These are phyloP conservation scores for Enteromius treurensis DNA, from an alignment of 2,797 vertebrate genomes.

Conservation along the genomic window DNA sequence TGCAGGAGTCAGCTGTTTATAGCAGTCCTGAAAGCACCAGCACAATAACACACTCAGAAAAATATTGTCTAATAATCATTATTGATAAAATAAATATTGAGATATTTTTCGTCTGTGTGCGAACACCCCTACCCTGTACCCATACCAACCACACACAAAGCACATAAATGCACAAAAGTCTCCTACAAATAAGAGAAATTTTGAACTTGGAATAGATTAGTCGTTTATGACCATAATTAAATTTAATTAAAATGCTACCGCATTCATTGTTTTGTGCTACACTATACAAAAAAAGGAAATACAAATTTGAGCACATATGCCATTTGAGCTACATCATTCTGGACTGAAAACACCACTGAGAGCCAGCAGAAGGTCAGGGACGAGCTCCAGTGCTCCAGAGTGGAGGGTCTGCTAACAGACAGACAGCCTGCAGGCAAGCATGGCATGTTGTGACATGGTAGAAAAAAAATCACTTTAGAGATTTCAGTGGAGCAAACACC, in stretches of 20 bases:
- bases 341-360: background rate
- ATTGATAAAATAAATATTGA: too few relatives aligned
- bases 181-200: background rate
- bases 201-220: background rate
- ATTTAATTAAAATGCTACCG: background rate
- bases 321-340: conserved; percentile 6
- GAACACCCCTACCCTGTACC: too few relatives aligned
- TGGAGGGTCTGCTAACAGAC: conserved; percentile 22
- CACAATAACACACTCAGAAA: too few relatives aligned
- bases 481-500: conserved; percentile 18
- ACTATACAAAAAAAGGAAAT: too few relatives aligned
- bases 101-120: too few relatives aligned
- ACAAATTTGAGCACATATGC: background rate
- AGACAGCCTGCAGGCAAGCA: conserved; percentile 37
- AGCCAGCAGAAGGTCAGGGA: conserved; percentile 17
- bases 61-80: too few relatives aligned
- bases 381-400: conserved; percentile 18
- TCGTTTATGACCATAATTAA: background rate
- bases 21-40: too few relatives aligned
- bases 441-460: conserved; percentile 33
- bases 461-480: conserved; percentile 19
- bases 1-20: too few relatives aligned
- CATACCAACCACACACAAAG: background rate
- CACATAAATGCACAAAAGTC: background rate
- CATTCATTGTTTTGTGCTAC: background rate